Evolutionary conservation across 2,888 invertebrate genomes (phyloP).

Genomic region (Epicampocera succincta): DNA sequence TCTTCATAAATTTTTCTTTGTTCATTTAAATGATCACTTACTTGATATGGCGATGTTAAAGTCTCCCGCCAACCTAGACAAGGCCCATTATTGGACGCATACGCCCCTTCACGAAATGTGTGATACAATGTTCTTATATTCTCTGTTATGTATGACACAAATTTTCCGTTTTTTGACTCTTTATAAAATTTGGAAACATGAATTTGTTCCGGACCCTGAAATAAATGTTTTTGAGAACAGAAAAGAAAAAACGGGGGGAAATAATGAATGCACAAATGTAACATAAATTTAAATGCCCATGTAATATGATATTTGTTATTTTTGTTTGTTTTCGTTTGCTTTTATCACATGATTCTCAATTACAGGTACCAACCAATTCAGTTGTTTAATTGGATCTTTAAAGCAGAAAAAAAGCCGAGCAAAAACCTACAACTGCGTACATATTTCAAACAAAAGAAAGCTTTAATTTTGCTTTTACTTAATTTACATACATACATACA

Average conservation of each 20-base stretch:
- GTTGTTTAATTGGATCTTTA: background rate
- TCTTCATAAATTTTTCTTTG: background rate
- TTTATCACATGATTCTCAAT: constrained; percentile 31
- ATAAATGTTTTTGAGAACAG: constrained; percentile 40
- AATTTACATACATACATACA: too few species aligned
- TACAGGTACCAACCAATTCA: constrained; percentile 21
- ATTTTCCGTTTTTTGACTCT: constrained; percentile 93
- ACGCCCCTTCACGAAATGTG: constrained; percentile 94
- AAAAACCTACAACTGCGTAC: too few species aligned
- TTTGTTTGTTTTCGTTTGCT: too few species aligned
- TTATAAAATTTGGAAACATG: constrained; percentile 95
- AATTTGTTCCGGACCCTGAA: constrained; percentile 93
- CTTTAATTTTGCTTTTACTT: too few species aligned
- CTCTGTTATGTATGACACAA: constrained; percentile 91
- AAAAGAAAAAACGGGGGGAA: constrained; percentile 53
- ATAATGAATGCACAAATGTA: constrained; percentile 59
- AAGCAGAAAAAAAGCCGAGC: too few species aligned
- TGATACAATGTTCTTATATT: constrained; percentile 95
- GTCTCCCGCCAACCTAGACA: constrained; percentile 96
- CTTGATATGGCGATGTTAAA: constrained; percentile 90
- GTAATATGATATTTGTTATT: too few species aligned
- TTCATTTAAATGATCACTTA: constrained; percentile 73
- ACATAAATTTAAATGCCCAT: too few species aligned
- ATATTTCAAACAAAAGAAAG: too few species aligned
- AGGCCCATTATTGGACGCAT: constrained; percentile 95